Base-by-base conservation (phyloP, 2,113 vertebrate species). In the Xenopus laevis region DNA sequence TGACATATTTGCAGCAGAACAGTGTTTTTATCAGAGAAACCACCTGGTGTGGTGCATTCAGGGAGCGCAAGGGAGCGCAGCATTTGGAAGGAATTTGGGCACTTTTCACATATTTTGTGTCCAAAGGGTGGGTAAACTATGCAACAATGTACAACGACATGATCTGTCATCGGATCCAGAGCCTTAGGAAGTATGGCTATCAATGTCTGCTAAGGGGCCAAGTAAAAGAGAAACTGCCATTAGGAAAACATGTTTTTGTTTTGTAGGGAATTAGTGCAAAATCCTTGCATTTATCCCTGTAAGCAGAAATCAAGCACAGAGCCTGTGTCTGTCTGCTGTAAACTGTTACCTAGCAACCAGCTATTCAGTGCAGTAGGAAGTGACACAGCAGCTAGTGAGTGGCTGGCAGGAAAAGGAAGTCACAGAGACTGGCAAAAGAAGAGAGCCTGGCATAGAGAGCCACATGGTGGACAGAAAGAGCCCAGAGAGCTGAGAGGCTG, bases 101-200 rank as follows among this genome's bases (percentile, higher is more conserved):
- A 13, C 15, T 55, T n/a, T 55, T 21, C 13, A 18, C 18, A 9
- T 50, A 61, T 18, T 21, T 52, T 63, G 47, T 58, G 6, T 20
- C 50, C 11, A 40, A 55, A 27, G 73, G 73, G 73, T 50, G 73
- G 66, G 58, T 60, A 63, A 61, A 63, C 30, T 33, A 23, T 63
- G 20, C 59, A 76, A 76, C 73, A 76, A 76, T 69, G 30, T 23
- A 61, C 62, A 69, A 63, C 63, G 65, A 76, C 66, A 76, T 63
- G 69, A 62, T 55, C 66, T 76, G 66, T 76, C 73, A 76, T 47
- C 66, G 47, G 15, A 53, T 10, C 2, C 12, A 16, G 20, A 23
- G 8, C 67, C 45, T 33, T 57, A 76, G 73, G 66, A 76, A 76
- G 21, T 13, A 10, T 13, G 15, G 18, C 61, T 21, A 72, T 53